Evolutionary conservation across 2,888 invertebrate genomes (phyloP).

Genomic region (Tetropium fuscum): DNA sequence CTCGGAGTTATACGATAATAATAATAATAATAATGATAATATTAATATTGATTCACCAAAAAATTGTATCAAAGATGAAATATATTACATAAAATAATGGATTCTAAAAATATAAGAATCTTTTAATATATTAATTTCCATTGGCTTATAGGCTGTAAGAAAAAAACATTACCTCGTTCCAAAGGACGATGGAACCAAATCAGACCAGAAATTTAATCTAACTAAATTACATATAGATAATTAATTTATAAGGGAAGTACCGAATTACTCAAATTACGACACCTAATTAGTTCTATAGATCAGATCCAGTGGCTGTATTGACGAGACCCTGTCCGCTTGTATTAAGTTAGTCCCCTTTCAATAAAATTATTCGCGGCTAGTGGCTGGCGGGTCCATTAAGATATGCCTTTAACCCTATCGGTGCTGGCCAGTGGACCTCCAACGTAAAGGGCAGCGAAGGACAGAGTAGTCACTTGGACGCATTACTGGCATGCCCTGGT

Average conservation of each 20-base stretch:
- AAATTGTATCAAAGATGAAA: too few species aligned
- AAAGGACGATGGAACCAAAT: too few species aligned
- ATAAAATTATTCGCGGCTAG: slow-evolving; percentile 21
- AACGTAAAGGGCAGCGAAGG: slow-evolving; percentile 3
- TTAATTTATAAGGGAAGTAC: background rate
- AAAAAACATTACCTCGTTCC: too few species aligned
- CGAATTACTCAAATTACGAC: slow-evolving; percentile 15
- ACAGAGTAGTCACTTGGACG: slow-evolving; percentile 19
- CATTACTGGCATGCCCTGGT: slow-evolving; percentile 11
- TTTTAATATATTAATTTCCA: too few species aligned
- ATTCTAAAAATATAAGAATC: too few species aligned
- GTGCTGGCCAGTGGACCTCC: background rate
- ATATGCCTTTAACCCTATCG: background rate
- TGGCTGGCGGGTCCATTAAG: slow-evolving; percentile 17
- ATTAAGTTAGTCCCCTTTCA: slow-evolving; percentile 7
- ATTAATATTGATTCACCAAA: too few species aligned
- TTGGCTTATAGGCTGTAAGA: too few species aligned
- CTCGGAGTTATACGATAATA: too few species aligned
- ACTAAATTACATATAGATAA: slow-evolving; percentile 4
- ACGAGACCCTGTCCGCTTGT: background rate
- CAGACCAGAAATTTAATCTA: background rate
- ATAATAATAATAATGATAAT: too few species aligned
- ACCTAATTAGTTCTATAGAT: slow-evolving; percentile 22
- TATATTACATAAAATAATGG: too few species aligned
- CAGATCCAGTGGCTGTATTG: slow-evolving; percentile 8